Evolutionary conservation across 1,140 invertebrate genomes (phyloP).

Genomic region (Metaphire vulgaris): DNA sequence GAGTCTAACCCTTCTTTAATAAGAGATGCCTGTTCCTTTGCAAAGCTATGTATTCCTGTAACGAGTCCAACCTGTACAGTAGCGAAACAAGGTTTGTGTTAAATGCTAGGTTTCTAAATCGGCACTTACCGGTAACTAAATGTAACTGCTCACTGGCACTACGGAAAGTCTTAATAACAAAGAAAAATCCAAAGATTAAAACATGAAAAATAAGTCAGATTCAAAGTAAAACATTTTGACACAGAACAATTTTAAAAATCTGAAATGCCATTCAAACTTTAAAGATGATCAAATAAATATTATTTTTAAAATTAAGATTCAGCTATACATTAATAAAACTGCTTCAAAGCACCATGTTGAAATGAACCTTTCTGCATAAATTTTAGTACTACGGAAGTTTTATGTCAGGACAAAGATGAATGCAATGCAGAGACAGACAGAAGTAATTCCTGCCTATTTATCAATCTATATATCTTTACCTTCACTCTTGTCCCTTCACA

Average conservation of each 20-base stretch:
- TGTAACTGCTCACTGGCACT: neutral
- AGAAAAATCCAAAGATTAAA: neutral
- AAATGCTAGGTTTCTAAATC: neutral
- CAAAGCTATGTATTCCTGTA: conserved; percentile 65
- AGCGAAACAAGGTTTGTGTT: too few relatives aligned
- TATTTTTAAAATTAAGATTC: too few relatives aligned
- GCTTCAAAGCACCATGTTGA: too few relatives aligned
- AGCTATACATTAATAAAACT: too few relatives aligned
- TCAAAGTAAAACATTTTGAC: neutral
- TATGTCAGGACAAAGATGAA: too few relatives aligned
- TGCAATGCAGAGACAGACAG: too few relatives aligned
- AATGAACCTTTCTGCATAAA: too few relatives aligned
- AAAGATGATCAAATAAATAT: too few relatives aligned
- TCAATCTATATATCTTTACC: too few relatives aligned
- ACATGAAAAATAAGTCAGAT: neutral
- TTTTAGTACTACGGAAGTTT: too few relatives aligned
- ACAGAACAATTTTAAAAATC: neutral
- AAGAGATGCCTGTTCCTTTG: conserved; percentile 68
- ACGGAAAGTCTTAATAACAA: neutral
- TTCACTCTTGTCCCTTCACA: conserved; percentile 64
- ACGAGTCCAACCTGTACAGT: conserved; percentile 59
- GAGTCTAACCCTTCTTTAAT: conserved; percentile 61
- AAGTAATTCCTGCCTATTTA: too few relatives aligned
- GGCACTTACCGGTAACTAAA: neutral
- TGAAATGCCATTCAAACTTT: neutral